Evolutionary conservation across 2,888 invertebrate genomes (phyloP).

Genomic region (Lithophane semibrunnea): DNA sequence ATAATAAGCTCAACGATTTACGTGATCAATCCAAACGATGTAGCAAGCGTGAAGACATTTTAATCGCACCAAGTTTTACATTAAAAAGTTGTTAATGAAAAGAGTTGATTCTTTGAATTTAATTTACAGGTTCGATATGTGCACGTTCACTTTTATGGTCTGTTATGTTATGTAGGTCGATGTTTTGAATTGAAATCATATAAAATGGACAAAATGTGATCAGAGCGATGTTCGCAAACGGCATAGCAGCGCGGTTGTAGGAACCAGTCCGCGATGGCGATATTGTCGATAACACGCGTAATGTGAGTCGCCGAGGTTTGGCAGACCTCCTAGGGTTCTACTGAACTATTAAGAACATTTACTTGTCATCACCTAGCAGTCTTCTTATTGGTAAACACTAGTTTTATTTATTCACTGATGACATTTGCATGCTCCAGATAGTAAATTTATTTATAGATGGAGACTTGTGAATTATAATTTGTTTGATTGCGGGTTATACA

Average conservation of each 20-base stretch:
- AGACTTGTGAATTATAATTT: slow-evolving; percentile 32
- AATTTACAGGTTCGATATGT: slow-evolving; percentile 53
- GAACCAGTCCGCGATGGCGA: slow-evolving; percentile 64
- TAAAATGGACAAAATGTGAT: slow-evolving; percentile 59
- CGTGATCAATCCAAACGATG: slow-evolving; percentile 65
- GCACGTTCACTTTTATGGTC: slow-evolving; percentile 49
- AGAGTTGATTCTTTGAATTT: slow-evolving; percentile 56
- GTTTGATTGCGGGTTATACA: slow-evolving; percentile 15
- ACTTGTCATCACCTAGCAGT: slow-evolving; percentile 11
- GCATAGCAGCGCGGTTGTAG: slow-evolving; percentile 60
- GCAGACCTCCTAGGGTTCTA: slow-evolving; percentile 63
- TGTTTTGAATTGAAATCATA: slow-evolving; percentile 55
- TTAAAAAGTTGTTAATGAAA: slow-evolving; percentile 55
- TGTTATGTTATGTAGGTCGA: slow-evolving; percentile 47
- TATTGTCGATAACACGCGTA: slow-evolving; percentile 63
- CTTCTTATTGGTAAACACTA: slow-evolving; percentile 32
- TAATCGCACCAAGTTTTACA: slow-evolving; percentile 52
- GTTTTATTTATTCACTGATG: slow-evolving; percentile 38
- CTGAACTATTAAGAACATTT: slow-evolving; percentile 31
- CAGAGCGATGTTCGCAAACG: slow-evolving; percentile 59
- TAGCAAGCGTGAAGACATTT: slow-evolving; percentile 56
- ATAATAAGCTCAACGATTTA: slow-evolving; percentile 72
- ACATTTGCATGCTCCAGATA: slow-evolving; percentile 46
- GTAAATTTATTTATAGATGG: slow-evolving; percentile 33
- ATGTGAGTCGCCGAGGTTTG: slow-evolving; percentile 66